Evolutionary conservation across 2,797 vertebrate species (phyloP), one percentile per base, ranked within the genome.

Genomic region (Chaetophractus vellerosus): DNA sequence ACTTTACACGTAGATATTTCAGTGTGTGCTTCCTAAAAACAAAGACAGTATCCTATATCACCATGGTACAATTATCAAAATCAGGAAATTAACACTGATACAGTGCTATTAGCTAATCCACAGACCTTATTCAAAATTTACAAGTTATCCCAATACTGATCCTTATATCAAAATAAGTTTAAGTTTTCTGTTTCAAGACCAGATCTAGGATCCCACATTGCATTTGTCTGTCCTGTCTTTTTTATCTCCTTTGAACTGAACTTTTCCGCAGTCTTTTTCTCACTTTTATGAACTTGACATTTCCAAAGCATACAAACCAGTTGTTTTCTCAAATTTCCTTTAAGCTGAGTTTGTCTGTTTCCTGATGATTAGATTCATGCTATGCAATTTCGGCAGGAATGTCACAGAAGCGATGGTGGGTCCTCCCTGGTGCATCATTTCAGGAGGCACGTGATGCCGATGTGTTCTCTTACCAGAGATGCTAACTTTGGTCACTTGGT

Each of bases 381-480:
- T 14, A 7, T 9, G 1, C 19, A 1, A 68, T 31, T 78, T 28
- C 0, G 45, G 50, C 3, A 16, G 24, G 24, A 48, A 68, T 1
- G 2, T 52, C 45, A 4, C 64, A 48, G 69, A 85, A 36, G 38
- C 1, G 5, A 18, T 0, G 1, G 0, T 21, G 1, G 1, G 55
- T n/a, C 76, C 61, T 48, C 55, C 64, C 59, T 3, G 9, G 28
- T 6, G 7, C 57, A 11, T 12, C 10, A 5, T 38, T 0, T 12
- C 4, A 2, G 23, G 50, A 61, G 71, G 59, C 57, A 2, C 2
- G 9, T 31, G 76, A 41, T 0, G 9, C 26, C 23, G 14, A n/a
- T n/a, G 14, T 10, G 45, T 26, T 52, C 82, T 38, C 0, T 33
- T 12, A 5, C 33, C 71, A 16, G 7, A 16, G 75, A 16, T 4